Conservation (phyloP, 1,140 invertebrate genomes). For the Leptinotarsa texana region DNA sequence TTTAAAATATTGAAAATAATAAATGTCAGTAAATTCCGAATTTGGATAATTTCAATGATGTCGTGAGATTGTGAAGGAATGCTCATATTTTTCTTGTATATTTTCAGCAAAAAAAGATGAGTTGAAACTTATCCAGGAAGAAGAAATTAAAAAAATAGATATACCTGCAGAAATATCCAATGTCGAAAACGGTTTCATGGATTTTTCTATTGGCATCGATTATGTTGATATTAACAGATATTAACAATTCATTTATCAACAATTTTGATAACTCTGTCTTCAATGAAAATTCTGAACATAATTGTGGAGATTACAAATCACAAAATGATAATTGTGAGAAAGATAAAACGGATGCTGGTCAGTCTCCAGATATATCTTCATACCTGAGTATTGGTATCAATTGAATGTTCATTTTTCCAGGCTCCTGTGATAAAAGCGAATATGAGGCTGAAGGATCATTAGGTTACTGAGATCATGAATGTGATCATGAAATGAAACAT, state of each 20-base stretch:
- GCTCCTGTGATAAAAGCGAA: neutral
- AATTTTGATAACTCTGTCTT: neutral
- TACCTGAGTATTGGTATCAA: neutral
- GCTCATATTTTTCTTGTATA: neutral
- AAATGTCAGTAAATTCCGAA: neutral
- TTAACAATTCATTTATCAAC: slow-evolving; percentile 13
- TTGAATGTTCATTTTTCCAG: neutral
- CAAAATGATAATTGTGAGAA: neutral
- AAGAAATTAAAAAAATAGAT: neutral
- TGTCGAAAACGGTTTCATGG: neutral
- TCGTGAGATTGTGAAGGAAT: neutral
- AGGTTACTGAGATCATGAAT: neutral
- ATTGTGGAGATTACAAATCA: neutral
- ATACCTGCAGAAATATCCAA: neutral
- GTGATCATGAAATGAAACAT: neutral
- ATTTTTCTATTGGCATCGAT: slow-evolving; percentile 4
- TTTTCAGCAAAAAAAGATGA: slow-evolving; percentile 15
- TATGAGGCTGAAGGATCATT: neutral
- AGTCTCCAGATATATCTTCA: neutral
- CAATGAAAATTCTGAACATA: neutral
- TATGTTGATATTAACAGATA: slow-evolving; percentile 14
- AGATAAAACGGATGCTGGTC: neutral
- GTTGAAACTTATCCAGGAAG: neutral
- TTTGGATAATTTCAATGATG: neutral
- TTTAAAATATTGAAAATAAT: neutral